Percentiles rank a stretch among this genome's conserved stretches.
phyloP scores from a whole-genome alignment of 2,888 invertebrate species.

The Cryptocephalus moraei region DNA sequence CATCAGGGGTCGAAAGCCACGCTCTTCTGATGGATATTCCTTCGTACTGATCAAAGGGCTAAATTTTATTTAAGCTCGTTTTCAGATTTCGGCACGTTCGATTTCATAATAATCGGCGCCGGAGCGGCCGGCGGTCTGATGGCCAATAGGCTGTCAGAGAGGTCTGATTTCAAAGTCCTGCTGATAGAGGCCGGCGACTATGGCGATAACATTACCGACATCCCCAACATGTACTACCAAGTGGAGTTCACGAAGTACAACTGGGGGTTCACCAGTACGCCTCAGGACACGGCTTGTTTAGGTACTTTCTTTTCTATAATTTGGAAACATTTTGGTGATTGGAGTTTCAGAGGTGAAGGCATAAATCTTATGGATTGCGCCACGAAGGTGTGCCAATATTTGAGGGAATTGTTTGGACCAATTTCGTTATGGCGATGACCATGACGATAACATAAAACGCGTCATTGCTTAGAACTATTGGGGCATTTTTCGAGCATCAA shows the following conservation, averaged over 20 bases:
- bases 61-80: neutral
- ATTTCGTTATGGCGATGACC: too few species aligned
- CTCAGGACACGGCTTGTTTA: constrained; percentile 49
- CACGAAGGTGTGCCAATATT: too few species aligned
- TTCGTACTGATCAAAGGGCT: too few species aligned
- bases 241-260: constrained; percentile 53
- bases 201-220: constrained; percentile 38
- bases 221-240: constrained; percentile 46
- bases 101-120: constrained; percentile 15
- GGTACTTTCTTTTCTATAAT: constrained; percentile 7
- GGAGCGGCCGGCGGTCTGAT: constrained; percentile 14
- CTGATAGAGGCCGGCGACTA: constrained; percentile 16
- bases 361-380: too few species aligned
- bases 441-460: too few species aligned
- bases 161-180: constrained; percentile 11
- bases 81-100: constrained; percentile 13
- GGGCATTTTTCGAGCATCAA: too few species aligned
- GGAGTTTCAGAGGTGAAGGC: too few species aligned
- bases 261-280: constrained; percentile 62
- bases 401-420: too few species aligned
- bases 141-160: constrained; percentile 15
- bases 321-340: too few species aligned
- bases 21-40: too few species aligned
- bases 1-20: too few species aligned
- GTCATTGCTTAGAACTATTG: too few species aligned